phyloP scores from a whole-genome alignment of 2,888 invertebrate genomes.

The Eristalis tenax region DNA sequence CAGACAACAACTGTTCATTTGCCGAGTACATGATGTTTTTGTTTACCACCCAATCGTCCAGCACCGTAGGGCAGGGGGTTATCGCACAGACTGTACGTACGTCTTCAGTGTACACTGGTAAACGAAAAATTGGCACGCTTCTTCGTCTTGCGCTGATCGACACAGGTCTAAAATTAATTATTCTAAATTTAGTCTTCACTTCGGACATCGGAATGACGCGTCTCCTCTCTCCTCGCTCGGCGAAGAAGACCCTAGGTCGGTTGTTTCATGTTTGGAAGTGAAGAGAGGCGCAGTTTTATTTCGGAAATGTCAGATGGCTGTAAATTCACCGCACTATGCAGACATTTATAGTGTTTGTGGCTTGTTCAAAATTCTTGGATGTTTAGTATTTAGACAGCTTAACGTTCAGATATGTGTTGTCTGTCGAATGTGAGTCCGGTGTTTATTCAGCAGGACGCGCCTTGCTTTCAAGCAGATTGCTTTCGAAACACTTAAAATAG shows the following conservation, averaged over 20 bases:
- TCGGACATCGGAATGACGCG: neutral
- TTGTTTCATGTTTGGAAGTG: neutral
- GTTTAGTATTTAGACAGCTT: neutral
- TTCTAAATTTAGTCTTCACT: constrained; percentile 17
- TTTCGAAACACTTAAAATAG: neutral
- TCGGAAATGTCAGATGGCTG: constrained; percentile 36
- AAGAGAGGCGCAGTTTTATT: neutral
- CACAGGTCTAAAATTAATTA: constrained; percentile 18
- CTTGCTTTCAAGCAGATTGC: neutral
- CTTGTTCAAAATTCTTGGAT: neutral
- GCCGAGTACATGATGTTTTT: constrained; percentile 45
- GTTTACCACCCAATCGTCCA: constrained; percentile 18
- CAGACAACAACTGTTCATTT: constrained; percentile 46
- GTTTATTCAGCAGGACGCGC: neutral
- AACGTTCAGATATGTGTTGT: neutral
- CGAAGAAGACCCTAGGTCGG: neutral
- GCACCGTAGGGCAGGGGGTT: constrained; percentile 3
- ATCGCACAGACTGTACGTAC: neutral
- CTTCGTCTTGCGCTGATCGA: constrained; percentile 4
- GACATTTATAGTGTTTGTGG: neutral
- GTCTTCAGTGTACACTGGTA: neutral
- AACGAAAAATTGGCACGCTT: constrained; percentile 36
- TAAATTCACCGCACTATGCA: neutral
- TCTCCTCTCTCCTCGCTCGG: neutral
- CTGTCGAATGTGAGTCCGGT: neutral